Base-by-base conservation (phyloP, 2,113 vertebrate genomes). In the Asarcornis scutulata region DNA sequence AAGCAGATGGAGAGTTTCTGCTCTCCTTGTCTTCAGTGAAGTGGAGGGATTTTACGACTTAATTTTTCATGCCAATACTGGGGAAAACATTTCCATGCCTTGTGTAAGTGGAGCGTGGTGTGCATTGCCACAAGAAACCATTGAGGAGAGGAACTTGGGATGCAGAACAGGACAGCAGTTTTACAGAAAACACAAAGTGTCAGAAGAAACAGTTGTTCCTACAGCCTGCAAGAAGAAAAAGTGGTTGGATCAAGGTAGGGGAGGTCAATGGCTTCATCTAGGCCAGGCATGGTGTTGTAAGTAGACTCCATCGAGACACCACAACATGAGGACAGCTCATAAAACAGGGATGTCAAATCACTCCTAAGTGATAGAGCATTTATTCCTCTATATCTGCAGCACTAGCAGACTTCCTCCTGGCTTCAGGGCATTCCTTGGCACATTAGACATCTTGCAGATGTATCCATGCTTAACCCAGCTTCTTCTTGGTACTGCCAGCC, bases 11-110 rank as follows among this genome's bases (percentile, higher is more conserved):
- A 59, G 25, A 52, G 13, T 68, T 96, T 82, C 89, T 82, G 89
- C 66, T 84, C 56, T 56, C 73, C 69, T 84, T 92, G 81, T 67
- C 42, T 52, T 83, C 52, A 84, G 78, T 60, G 75, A 93, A 60
- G 42, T 56, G 78, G 84, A 95, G 68, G 36, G 68, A 93, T 88
- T 69, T 81, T 53, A 74, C 53, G 48, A 42, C 60, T 94, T 56
- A 89, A 76, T 91, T 93, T 96, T 96, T 96, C 89, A 96, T 96
- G 89, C 52, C 74, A 68, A 9, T 36, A 78, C 64, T 4, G 0
- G 53, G 53, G 53, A 72, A 75, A 68, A 34, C 22, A 60, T 72
- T 88, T 88, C 72, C 32, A 27, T 77, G 79, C 48, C 48, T 64
- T 60, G 52, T 67, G 60, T 72, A 89, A 87, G 71, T 87, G 74